Conservation (phyloP, 2,113 vertebrate genomes). For the Cheilinus undulatus region DNA sequence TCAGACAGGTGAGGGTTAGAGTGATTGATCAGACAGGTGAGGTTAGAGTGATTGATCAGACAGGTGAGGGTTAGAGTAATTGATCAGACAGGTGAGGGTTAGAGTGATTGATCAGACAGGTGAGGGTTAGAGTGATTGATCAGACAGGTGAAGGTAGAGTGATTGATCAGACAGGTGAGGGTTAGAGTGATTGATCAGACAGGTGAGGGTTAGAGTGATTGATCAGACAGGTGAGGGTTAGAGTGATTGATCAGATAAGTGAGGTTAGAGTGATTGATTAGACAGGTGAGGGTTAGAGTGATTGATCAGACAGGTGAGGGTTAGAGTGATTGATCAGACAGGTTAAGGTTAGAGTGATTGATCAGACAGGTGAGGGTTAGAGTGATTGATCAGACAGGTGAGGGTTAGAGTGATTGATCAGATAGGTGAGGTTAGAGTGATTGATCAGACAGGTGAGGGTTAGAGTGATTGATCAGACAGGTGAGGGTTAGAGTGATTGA, state of each 20-base stretch:
- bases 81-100: not conserved
- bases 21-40: not conserved
- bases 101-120: not conserved
- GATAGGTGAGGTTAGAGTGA: not conserved
- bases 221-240: not conserved
- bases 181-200: not conserved
- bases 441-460: not conserved
- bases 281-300: constrained; percentile 24
- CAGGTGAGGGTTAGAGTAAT: constrained; percentile 18
- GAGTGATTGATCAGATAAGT: not conserved
- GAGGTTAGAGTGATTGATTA: not conserved
- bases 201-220: not conserved
- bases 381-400: not conserved
- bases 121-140: constrained; percentile 6
- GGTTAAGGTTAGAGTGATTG: constrained; percentile 7
- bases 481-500: not conserved
- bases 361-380: not conserved
- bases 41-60: not conserved
- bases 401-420: constrained; percentile 4
- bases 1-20: not conserved
- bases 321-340: not conserved
- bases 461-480: not conserved
- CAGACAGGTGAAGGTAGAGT: not conserved
- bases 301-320: not conserved
- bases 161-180: not conserved